Conservation (phyloP, 1,140 invertebrate genomes). For the Charaxes varanes region DNA sequence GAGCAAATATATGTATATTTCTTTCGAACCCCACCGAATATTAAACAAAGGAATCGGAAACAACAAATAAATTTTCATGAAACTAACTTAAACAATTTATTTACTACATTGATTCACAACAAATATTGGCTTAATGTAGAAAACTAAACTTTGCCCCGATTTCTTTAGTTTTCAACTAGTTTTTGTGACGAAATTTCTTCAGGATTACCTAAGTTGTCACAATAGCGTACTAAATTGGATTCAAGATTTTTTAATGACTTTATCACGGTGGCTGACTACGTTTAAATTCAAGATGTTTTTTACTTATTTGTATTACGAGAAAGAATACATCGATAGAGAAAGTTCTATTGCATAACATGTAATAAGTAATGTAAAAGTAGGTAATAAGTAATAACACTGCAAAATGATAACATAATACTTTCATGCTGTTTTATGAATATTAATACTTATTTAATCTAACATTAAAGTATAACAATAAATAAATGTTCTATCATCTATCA, state of each 20-base stretch:
- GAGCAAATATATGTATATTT: no score
- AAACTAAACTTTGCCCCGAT: no score
- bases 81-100: no score
- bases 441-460: constrained; percentile 10
- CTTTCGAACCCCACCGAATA: no score
- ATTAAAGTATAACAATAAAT: constrained; percentile 16
- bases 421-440: constrained; percentile 7
- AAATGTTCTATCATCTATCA: constrained; percentile 36
- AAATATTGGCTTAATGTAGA: no score
- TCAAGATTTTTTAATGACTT: constrained; percentile 38
- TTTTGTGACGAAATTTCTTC: constrained; percentile 27
- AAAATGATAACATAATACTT: not conserved
- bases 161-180: not conserved
- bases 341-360: constrained; percentile 45
- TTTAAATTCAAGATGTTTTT: constrained; percentile 35
- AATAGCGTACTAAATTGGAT: constrained; percentile 34
- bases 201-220: constrained; percentile 23
- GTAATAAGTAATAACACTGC: not conserved
- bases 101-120: no score
- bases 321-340: constrained; percentile 56
- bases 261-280: constrained; percentile 44
- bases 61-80: no score
- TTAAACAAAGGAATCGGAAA: no score
- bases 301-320: constrained; percentile 52
- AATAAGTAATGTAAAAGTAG: not conserved